These are phyloP conservation scores for Tachina fera DNA, from an alignment of 2,888 invertebrate species.

Conservation along the genomic window DNA sequence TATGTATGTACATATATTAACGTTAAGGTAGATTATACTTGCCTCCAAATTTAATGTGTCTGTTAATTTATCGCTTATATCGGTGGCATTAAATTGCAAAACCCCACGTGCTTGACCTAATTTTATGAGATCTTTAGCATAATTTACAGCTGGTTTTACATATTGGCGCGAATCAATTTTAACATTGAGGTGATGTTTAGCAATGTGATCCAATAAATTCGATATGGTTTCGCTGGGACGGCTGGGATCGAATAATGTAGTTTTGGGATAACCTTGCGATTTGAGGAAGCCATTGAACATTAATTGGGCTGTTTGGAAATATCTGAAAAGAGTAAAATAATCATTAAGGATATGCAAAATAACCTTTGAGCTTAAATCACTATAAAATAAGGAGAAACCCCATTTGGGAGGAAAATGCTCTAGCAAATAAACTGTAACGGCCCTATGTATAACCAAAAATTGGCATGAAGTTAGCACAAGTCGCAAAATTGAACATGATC, in stretches of 20 bases:
- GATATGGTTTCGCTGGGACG: constrained; percentile 89
- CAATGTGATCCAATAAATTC: constrained; percentile 87
- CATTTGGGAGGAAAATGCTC: no score
- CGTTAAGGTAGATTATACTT: constrained; percentile 54
- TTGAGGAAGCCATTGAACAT: constrained; percentile 90
- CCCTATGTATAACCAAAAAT: no score
- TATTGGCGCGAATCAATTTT: constrained; percentile 89
- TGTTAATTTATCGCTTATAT: constrained; percentile 89
- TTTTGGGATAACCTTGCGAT: constrained; percentile 89
- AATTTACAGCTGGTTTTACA: constrained; percentile 89
- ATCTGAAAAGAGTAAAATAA: constrained; percentile 83
- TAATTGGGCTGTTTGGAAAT: constrained; percentile 87
- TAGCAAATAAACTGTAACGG: no score
- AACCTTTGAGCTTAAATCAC: no score
- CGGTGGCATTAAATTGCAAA: constrained; percentile 87
- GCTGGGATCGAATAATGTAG: constrained; percentile 87
- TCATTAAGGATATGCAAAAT: not conserved
- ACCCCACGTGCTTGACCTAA: constrained; percentile 88
- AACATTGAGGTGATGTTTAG: constrained; percentile 88
- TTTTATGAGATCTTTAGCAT: constrained; percentile 88
- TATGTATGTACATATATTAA: not conserved
- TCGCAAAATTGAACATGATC: no score
- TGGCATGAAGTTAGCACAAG: no score
- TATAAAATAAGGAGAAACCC: no score
- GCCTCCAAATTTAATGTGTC: constrained; percentile 91